Percentiles rank a stretch among this genome's conserved stretches.
Evolutionary conservation across 2,888 invertebrate genomes (phyloP).

Genomic region (Andrena bicolor): DNA sequence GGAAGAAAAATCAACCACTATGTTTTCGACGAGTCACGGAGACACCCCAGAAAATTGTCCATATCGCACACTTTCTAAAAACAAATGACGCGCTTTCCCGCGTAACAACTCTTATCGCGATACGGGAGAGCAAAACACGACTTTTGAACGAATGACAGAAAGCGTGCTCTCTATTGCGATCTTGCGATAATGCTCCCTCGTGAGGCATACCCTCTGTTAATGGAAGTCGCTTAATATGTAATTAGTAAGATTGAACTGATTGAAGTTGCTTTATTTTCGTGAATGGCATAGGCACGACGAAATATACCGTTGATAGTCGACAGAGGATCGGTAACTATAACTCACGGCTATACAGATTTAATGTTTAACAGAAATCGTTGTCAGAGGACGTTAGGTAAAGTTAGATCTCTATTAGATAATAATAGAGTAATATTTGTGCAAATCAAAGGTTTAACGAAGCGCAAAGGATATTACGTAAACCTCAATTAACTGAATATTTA

Average conservation of each 20-base stretch:
- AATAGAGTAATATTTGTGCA: too few relatives aligned
- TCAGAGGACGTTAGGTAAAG: too few relatives aligned
- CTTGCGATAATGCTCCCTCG: neutral
- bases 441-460: too few relatives aligned
- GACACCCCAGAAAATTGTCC: constrained; percentile 8
- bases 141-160: neutral
- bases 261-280: too few relatives aligned
- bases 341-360: too few relatives aligned
- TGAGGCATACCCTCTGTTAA: neutral
- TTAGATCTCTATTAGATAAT: too few relatives aligned
- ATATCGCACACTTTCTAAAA: constrained; percentile 33
- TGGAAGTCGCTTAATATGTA: neutral
- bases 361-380: too few relatives aligned
- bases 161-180: constrained; percentile 5
- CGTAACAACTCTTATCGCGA: neutral
- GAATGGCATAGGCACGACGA: too few relatives aligned
- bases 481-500: too few relatives aligned
- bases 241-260: neutral
- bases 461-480: too few relatives aligned
- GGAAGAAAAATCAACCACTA: neutral
- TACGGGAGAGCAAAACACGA: constrained; percentile 15
- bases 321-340: too few relatives aligned
- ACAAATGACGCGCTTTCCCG: constrained; percentile 38
- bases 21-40: neutral
- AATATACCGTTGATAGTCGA: too few relatives aligned